Percentiles rank a stretch among this genome's conserved stretches.
phyloP scores from a whole-genome alignment of 2,888 invertebrate genomes.

The Sicus ferrugineus region DNA sequence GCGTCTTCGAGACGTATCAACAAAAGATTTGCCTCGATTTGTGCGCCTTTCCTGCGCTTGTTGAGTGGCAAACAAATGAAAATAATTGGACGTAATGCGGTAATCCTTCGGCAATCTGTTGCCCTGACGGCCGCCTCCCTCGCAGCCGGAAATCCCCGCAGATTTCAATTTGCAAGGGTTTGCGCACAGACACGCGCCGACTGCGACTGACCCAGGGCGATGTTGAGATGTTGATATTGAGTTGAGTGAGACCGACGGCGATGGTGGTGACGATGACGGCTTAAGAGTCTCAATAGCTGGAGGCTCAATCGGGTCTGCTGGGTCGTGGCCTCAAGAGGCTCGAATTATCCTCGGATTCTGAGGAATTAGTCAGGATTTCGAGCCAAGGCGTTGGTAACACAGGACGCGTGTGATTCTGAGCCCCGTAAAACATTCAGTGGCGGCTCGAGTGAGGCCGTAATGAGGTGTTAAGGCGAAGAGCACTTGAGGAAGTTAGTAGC shows the following conservation, averaged over 20 bases:
- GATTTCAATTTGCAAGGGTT: no score
- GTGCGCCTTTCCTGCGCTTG: constrained; percentile 44
- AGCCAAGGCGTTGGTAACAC: neutral
- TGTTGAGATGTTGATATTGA: no score
- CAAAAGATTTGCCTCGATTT: constrained; percentile 40
- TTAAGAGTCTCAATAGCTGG: neutral
- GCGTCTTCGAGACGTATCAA: constrained; percentile 13
- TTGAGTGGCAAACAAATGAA: constrained; percentile 45
- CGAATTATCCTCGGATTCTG: constrained; percentile 15
- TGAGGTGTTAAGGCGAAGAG: constrained; percentile 14
- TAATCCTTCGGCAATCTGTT: constrained; percentile 47
- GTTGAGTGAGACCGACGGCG: neutral
- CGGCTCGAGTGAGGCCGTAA: neutral
- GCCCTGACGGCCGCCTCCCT: neutral
- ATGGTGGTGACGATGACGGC: constrained; percentile 22
- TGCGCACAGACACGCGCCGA: no score
- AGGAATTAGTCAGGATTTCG: constrained; percentile 22
- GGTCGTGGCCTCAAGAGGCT: neutral
- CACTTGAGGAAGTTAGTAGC: neutral
- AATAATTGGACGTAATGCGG: constrained; percentile 50
- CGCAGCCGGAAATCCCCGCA: no score
- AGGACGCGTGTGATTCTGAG: neutral
- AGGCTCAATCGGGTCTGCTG: neutral
- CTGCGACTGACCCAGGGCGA: constrained; percentile 9
- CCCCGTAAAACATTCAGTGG: constrained; percentile 9